phyloP scores from a whole-genome alignment of 2,113 vertebrate species.

The Salvelinus fontinalis region DNA sequence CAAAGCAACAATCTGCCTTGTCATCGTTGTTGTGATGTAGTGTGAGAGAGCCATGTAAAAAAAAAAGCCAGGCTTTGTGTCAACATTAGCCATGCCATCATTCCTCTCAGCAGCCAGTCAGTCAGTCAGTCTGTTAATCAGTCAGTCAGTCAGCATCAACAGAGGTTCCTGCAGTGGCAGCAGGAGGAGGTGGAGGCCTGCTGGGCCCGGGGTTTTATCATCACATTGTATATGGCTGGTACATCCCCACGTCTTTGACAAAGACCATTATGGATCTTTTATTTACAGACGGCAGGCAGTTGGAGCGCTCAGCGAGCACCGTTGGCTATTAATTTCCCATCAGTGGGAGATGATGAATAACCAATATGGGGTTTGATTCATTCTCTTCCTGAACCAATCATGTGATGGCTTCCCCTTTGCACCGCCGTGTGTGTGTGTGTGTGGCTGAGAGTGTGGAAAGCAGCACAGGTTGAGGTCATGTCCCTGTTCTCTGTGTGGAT shows the following conservation, averaged over 20 bases:
- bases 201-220: not conserved
- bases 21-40: not conserved
- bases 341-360: slow-evolving; percentile 61
- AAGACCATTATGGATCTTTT: slow-evolving; percentile 18
- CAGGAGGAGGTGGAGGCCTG: not conserved
- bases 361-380: slow-evolving; percentile 61
- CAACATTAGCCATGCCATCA: not conserved
- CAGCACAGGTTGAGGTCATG: not conserved
- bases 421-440: not conserved
- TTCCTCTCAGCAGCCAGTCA: not conserved
- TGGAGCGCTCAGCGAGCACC: slow-evolving; percentile 26
- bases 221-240: not conserved
- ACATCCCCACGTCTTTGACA: not conserved
- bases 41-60: not conserved
- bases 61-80: too few relatives aligned
- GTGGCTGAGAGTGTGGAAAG: not conserved
- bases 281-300: slow-evolving; percentile 46
- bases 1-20: not conserved
- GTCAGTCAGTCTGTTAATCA: not conserved
- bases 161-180: not conserved
- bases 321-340: slow-evolving; percentile 40
- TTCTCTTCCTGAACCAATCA: slow-evolving; percentile 51
- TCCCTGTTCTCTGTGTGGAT: not conserved
- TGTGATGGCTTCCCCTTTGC: slow-evolving; percentile 20
- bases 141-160: not conserved